Evolutionary conservation across 2,888 invertebrate species (phyloP), one percentile per base, ranked within the genome.

Genomic region (Andrena bicolor): DNA sequence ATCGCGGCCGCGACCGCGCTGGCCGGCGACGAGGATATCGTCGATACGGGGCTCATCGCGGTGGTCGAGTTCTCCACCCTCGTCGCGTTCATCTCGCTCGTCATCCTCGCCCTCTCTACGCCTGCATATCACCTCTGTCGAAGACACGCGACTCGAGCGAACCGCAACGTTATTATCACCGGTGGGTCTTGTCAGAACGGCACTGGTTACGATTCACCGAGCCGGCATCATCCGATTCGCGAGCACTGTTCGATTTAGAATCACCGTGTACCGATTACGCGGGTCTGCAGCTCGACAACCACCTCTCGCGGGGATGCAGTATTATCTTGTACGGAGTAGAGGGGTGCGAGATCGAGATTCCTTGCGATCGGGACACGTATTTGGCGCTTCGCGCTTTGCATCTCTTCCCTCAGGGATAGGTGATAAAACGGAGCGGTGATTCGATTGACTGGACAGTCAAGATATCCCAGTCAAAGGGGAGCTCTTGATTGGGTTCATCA

Each of bases 1-100:
- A 92, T 91, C 89, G 91, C 90, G 81, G 88, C 90, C 82, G 88
- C 91, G 73, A 90, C 88, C 76, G 82, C 86, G 83, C 88, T 89
- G 53, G 90, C 87, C 69, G 89, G 86, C 69, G 90, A 82, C 77
- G 83, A 51, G 70, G 70, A 88, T 73, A 87, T 89, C 82, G 87
- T 82, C 63, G 86, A 82, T 63, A 87, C 84, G 82, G 91, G 81
- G 85, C 82, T 84, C 86, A 89, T 84, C 70, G 86, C 78, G 74
- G 74, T 82, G 51, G 87, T 81, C 51, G 85, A 68, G 60, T 77
- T 84, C 61, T 76, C 88, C 83, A 77, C 75, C 84, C 84, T 88
- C 82, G 85, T 79, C 58, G 79, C 78, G 66, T 83, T 83, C 63
- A 86, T 32, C 51, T 69, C 76, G 68, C 78, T 80, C 72, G 76